Evolutionary conservation across 2,113 vertebrate species (phyloP).

Genomic region (Pygathrix nemaeus): DNA sequence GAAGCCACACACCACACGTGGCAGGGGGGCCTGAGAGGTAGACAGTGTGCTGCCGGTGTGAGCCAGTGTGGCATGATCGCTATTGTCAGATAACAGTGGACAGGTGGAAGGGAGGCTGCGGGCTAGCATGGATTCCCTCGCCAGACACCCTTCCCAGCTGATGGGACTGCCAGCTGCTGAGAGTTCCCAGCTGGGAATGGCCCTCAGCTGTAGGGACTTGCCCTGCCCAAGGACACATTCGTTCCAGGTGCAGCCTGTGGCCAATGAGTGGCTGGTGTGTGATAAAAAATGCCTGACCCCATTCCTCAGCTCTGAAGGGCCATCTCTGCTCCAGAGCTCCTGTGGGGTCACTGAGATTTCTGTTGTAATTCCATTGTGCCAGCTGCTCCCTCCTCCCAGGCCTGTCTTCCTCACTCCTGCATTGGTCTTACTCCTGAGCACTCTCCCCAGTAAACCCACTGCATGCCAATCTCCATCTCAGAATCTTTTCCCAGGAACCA

Average conservation of each 20-base stretch:
- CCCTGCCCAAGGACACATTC: background rate
- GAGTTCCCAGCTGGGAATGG: background rate
- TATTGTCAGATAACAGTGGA: background rate
- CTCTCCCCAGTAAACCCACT: background rate
- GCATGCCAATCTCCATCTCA: background rate
- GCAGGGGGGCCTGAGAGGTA: background rate
- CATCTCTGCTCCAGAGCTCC: background rate
- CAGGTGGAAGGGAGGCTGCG: background rate
- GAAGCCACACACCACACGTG: background rate
- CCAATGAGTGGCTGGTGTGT: background rate
- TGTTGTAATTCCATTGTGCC: background rate
- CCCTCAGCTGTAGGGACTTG: too few species aligned
- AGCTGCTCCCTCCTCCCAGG: background rate
- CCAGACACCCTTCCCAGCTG: background rate
- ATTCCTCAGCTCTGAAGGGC: background rate
- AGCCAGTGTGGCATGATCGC: background rate
- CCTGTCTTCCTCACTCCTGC: background rate
- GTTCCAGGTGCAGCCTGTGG: too few species aligned
- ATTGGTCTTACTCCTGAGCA: background rate
- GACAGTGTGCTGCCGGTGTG: background rate
- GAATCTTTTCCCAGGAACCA: background rate
- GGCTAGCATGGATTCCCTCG: background rate
- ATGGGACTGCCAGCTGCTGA: background rate
- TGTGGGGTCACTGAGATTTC: background rate
- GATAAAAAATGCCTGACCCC: background rate